Base-by-base conservation (phyloP, 2,888 invertebrate species). In the Cerastis rubricosa region DNA sequence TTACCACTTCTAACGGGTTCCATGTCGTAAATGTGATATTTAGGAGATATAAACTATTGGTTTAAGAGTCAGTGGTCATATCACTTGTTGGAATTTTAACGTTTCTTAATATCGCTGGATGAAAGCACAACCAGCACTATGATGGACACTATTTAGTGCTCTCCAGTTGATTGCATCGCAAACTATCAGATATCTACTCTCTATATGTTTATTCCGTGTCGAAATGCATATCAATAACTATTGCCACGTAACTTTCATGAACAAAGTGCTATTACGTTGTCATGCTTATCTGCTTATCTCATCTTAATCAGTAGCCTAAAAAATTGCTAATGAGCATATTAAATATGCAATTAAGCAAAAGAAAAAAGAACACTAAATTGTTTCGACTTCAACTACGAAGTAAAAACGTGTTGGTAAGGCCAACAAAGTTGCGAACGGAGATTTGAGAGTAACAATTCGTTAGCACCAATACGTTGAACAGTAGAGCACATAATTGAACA, bases 401-500 rank as follows among this genome's bases (percentile, higher is more conserved):
- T 73, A 85, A 87, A 78, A 88, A 85, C 84, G 76, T 82, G 81
- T 81, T 63, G 61, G 57, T 29, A 65, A 19, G 35, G 73, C 75
- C 67, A 79, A 71, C 57, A 45, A 12, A 49, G 22, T 78, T 63
- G 74, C 68, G 45, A 43, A 65, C 59, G 14, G 11, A 70, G 49
- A 63, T 70, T 63, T 64, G 49, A 71, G 25, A 66, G 79, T 69
- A 19, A 76, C 11, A 76, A 81, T 68, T 74, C 35, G 51, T 67
- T 85, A 71, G 72, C 78, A 76, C 81, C 78, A 87, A 88, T 87
- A 69, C 74, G 9, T 71, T 74, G n/a, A 72, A 65, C 71, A 72
- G 68, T 88, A 88, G 81, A 87, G 87, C 81, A 83, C 83, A 90
- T 85, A 84, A 85, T 88, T 76, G 76, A 80, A 85, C 72, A 82